Base-by-base conservation (phyloP, 2,888 invertebrate genomes). In the Philonicus albiceps region DNA sequence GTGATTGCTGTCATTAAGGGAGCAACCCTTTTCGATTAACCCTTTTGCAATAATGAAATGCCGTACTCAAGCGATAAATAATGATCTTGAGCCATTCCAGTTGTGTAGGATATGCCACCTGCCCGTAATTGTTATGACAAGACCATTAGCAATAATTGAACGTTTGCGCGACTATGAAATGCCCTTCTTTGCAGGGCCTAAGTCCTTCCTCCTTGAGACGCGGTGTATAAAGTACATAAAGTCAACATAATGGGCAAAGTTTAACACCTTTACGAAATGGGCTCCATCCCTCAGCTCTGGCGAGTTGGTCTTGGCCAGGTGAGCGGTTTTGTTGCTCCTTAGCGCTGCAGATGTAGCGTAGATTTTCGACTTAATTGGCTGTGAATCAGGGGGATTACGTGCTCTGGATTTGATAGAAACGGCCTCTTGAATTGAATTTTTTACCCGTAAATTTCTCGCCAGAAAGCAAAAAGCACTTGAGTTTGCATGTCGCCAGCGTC, bases 301-400 rank as follows among this genome's bases (percentile, higher is more conserved):
- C 27, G n/a, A 64, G 30, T 55, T 55, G 22, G 64, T 27, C 37
- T 7, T 43, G 30, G 84, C 34, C 53, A 53, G 8, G 43, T 75
- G 34, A 75, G 31, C 34, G 31, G 49, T 85, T 85, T 43, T 74
- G 75, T 55, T 40, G 53, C 85, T 75, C 49, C 85, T 85, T 75
- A 75, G 31, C 30, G 34, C 30, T 73, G 34, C 75, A 85, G 86
- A 75, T 86, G 76, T 76, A 80, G 87, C 78, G 30, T 80, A 84
- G 86, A 87, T 87, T 87, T 81, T 87, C 86, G 80, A 87, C 85
- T 87, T 86, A 87, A 87, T 87, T 87, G 87, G 86, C 87, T 87
- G 86, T 87, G 87, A 87, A 87, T 87, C 87, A 87, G 84, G 72
- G 85, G 19, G 72, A 87, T 86, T 86, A 78, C 83, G 85, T 84